A percentile compares a stretch with the other conserved stretches of the same genome.
Evolutionary conservation across 2,113 vertebrate genomes (phyloP).

Genomic region (Bettongia penicillata): DNA sequence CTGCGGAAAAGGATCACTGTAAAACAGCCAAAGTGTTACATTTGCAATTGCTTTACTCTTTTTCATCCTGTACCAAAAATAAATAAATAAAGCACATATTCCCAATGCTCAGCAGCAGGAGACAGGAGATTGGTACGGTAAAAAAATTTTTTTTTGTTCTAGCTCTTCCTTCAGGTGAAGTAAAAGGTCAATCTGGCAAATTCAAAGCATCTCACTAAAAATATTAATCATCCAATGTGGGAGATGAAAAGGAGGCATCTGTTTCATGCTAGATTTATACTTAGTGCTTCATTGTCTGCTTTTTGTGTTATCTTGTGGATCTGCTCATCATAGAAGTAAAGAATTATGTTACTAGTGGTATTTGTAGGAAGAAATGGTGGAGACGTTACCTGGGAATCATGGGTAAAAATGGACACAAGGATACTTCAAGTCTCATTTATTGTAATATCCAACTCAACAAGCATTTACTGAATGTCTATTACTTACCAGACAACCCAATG

Average conservation of each 20-base stretch:
- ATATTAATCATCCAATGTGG: conserved; percentile 69
- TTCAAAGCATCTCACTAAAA: conserved; percentile 69
- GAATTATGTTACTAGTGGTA: background rate
- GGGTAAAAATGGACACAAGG: background rate
- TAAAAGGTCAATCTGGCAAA: conserved; percentile 59
- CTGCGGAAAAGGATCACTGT: background rate
- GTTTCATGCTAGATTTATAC: conserved; percentile 76
- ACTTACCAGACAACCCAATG: background rate
- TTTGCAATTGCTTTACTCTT: background rate
- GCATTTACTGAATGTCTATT: background rate
- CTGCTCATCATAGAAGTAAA: background rate
- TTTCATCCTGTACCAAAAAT: background rate
- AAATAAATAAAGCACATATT: background rate
- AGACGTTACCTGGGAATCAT: background rate
- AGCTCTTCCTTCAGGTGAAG: conserved; percentile 62
- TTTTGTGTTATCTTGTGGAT: background rate
- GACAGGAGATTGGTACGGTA: conserved; percentile 52
- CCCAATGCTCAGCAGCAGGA: background rate
- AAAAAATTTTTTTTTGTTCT: conserved; percentile 43
- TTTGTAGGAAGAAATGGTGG: background rate
- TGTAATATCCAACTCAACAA: background rate
- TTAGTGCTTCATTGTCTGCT: conserved; percentile 63
- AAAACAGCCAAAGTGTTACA: background rate
- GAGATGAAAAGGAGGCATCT: conserved; percentile 72
- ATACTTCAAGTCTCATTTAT: background rate